Conservation (phyloP, 23 tunicate species). For the Oikopleura dioica region DNA sequence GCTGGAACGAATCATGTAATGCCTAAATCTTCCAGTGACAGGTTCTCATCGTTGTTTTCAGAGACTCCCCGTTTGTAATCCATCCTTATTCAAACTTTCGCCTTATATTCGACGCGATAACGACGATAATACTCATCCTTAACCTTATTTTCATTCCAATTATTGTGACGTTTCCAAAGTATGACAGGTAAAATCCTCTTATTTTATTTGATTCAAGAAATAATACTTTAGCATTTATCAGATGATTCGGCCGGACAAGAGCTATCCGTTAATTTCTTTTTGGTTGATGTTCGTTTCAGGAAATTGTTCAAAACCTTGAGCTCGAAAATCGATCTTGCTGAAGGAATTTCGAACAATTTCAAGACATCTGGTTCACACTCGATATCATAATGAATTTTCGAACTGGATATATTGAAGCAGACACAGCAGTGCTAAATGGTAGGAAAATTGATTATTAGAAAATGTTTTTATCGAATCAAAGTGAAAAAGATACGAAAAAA, state of each 20-base stretch:
- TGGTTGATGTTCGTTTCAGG: not conserved
- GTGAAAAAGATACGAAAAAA: not conserved
- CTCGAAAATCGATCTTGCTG: no score
- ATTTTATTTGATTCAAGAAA: no score
- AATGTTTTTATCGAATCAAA: no score
- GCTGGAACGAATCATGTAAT: not conserved
- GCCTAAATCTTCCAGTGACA: no score
- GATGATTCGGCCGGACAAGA: not conserved
- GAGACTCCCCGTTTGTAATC: not conserved
- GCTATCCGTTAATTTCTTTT: not conserved
- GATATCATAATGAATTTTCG: not conserved
- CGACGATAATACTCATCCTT: not conserved
- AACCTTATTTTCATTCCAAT: not conserved
- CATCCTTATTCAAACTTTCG: not conserved
- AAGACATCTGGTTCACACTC: not conserved
- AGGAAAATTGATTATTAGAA: no score
- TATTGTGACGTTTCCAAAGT: not conserved
- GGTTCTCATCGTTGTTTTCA: no score
- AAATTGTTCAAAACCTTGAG: no score
- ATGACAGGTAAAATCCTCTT: no score
- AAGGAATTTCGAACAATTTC: no score
- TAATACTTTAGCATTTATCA: no score
- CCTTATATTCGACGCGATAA: not conserved
- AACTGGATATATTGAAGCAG: not conserved
- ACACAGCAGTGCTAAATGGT: not conserved